Conservation (phyloP, 2,797 vertebrate species). For the Chelmon rostratus region DNA sequence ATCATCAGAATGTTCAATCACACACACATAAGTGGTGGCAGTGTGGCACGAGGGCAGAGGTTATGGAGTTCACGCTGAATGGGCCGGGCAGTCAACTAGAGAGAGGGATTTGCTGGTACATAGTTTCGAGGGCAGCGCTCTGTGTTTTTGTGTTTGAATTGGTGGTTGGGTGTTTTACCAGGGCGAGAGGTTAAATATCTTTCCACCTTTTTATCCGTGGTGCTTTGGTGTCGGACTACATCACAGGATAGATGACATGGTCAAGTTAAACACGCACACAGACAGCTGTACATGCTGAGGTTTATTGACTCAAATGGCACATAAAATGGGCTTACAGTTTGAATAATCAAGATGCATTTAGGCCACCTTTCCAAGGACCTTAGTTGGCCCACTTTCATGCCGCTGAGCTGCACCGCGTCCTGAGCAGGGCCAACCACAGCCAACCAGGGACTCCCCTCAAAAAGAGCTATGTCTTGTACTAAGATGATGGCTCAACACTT, state of each 20-base stretch:
- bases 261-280: neutral
- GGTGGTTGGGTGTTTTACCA: slow-evolving; percentile 40
- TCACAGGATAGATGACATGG: neutral
- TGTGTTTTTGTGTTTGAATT: slow-evolving; percentile 56
- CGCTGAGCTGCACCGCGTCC: neutral
- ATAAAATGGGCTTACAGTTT: neutral
- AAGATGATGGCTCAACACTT: neutral
- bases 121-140: slow-evolving; percentile 58
- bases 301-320: slow-evolving; percentile 1
- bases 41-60: slow-evolving; percentile 60
- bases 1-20: slow-evolving; percentile 35
- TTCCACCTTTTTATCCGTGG: slow-evolving; percentile 19
- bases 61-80: slow-evolving; percentile 75
- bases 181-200: slow-evolving; percentile 45
- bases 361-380: neutral
- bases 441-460: neutral
- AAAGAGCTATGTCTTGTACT: neutral
- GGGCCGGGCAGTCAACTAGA: slow-evolving; percentile 49
- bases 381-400: neutral
- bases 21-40: slow-evolving; percentile 25
- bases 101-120: slow-evolving; percentile 73
- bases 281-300: neutral
- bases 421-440: neutral
- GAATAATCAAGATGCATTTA: neutral
- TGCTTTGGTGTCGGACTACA: neutral